Conservation (phyloP, 2,113 vertebrate genomes). For the Dicaeum eximium region DNA sequence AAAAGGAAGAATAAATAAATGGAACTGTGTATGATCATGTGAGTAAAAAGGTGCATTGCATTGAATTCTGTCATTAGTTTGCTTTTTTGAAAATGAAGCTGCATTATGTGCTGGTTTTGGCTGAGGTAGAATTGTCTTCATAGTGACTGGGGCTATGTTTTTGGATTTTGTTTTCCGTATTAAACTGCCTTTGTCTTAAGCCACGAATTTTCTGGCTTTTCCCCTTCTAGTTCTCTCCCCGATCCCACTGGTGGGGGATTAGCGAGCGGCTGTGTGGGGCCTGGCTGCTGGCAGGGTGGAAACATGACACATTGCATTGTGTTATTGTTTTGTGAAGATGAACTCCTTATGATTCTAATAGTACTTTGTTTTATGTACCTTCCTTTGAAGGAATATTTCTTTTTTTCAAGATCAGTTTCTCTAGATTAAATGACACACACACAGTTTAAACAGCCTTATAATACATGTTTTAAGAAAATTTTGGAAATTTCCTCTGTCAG, state of each 20-base stretch:
- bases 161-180: background rate
- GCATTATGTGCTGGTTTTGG: background rate
- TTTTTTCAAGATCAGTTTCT: background rate
- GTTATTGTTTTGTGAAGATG: background rate
- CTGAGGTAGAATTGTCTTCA: background rate
- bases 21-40: background rate
- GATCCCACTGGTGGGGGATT: rapidly evolving
- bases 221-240: background rate
- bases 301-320: rapidly evolving
- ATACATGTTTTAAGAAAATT: background rate
- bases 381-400: background rate
- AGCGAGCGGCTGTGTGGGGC: rapidly evolving
- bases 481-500: background rate
- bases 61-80: background rate
- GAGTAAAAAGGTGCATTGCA: background rate
- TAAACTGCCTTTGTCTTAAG: background rate
- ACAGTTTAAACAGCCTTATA: background rate
- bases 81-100: background rate
- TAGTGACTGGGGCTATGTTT: background rate
- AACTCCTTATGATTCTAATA: background rate
- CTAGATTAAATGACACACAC: background rate
- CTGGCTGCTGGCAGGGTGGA: background rate
- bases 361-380: background rate
- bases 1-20: background rate
- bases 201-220: background rate